These are phyloP conservation scores for Rousettus madagascariensis DNA, from an alignment of 2,797 vertebrate genomes.

Conservation along the genomic window DNA sequence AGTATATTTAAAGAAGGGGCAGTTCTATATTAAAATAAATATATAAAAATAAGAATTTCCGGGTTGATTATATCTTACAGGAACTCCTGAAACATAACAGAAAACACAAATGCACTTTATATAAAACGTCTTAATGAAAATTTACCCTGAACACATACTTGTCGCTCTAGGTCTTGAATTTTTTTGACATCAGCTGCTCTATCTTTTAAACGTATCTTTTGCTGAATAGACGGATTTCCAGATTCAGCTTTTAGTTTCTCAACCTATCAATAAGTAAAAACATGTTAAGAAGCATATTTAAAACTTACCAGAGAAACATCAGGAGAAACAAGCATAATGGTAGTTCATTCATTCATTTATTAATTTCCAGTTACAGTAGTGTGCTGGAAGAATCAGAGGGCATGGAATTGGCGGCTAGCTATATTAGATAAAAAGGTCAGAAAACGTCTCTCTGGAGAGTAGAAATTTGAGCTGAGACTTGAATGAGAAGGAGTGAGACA, in stretches of 20 bases:
- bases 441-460: not conserved
- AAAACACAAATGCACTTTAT: not conserved
- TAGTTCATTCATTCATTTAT: not conserved
- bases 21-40: not conserved
- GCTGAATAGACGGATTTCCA: constrained; percentile 83
- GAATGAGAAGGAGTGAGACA: not conserved
- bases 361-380: not conserved
- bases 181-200: constrained; percentile 88
- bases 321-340: not conserved
- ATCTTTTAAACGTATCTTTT: constrained; percentile 88
- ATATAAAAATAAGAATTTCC: not conserved
- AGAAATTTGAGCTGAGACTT: not conserved
- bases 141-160: constrained; percentile 82
- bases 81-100: constrained; percentile 1
- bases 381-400: not conserved
- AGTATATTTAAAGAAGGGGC: not conserved
- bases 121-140: not conserved
- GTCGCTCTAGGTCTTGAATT: constrained; percentile 92
- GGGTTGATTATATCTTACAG: not conserved
- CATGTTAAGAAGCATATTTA: not conserved
- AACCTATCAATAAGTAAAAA: constrained; percentile 83
- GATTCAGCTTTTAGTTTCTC: constrained; percentile 90
- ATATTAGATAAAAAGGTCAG: not conserved
- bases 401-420: not conserved
- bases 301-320: not conserved